Evolutionary conservation across 2,888 invertebrate species (phyloP).

Genomic region (Cosmopolites sordidus): DNA sequence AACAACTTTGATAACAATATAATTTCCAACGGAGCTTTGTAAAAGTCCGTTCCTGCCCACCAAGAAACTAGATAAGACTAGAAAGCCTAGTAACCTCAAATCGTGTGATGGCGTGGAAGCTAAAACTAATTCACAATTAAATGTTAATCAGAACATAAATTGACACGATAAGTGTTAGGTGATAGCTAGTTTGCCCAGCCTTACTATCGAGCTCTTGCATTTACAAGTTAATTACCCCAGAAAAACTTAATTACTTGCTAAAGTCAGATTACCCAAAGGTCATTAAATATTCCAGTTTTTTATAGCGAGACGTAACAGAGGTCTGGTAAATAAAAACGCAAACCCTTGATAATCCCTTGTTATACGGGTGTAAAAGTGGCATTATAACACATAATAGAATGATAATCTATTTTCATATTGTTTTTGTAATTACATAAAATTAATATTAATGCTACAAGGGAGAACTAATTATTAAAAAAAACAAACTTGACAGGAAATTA

Average conservation of each 20-base stretch:
- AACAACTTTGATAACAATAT: too few relatives aligned
- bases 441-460: too few relatives aligned
- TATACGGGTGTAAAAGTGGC: too few relatives aligned
- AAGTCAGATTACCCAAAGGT: background rate
- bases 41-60: conserved; percentile 7
- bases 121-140: conserved; percentile 45
- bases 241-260: conserved; percentile 21
- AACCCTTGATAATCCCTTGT: too few relatives aligned
- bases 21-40: background rate
- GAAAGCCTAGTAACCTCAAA: conserved; percentile 15
- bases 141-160: conserved; percentile 46
- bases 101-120: conserved; percentile 40
- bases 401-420: too few relatives aligned
- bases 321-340: background rate
- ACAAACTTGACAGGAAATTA: too few relatives aligned
- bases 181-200: conserved; percentile 23
- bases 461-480: too few relatives aligned
- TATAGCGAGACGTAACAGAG: background rate
- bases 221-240: conserved; percentile 21
- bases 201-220: conserved; percentile 23
- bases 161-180: conserved; percentile 40
- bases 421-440: too few relatives aligned
- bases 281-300: background rate
- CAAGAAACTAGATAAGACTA: conserved; percentile 10
- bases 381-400: too few relatives aligned